Evolutionary conservation across 2,888 invertebrate species (phyloP).

Genomic region (Drosophila buzzatii): DNA sequence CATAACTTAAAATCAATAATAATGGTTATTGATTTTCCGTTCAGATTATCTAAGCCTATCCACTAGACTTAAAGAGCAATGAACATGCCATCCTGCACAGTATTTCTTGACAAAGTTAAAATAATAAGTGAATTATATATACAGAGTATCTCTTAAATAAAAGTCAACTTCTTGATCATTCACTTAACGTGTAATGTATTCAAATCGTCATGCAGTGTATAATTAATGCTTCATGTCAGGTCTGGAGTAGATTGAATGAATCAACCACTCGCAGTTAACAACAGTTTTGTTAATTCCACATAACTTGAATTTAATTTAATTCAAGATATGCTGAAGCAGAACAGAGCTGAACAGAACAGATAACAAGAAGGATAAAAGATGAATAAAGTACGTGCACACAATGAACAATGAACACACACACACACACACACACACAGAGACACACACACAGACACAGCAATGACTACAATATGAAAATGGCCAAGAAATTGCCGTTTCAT

Average conservation of each 20-base stretch:
- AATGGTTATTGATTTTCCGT: background rate
- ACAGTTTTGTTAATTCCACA: constrained; percentile 65
- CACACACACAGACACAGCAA: constrained; percentile 14
- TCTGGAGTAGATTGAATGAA: constrained; percentile 12
- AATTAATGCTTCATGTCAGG: constrained; percentile 1
- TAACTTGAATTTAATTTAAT: constrained; percentile 54
- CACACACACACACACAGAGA: constrained; percentile 1
- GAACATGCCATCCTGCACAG: background rate
- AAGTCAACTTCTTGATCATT: background rate
- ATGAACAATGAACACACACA: constrained; percentile 38
- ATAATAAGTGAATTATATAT: background rate
- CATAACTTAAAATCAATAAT: background rate
- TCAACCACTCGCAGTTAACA: constrained; percentile 42
- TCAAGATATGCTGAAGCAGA: constrained; percentile 18
- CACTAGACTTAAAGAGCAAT: background rate
- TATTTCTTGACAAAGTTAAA: background rate
- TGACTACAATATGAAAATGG: constrained; percentile 65
- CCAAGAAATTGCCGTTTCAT: constrained; percentile 64
- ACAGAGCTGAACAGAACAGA: constrained; percentile 12
- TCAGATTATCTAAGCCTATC: background rate
- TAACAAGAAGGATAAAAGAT: constrained; percentile 47
- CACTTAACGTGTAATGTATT: constrained; percentile 17
- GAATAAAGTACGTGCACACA: constrained; percentile 66
- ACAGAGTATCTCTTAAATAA: too few species aligned
- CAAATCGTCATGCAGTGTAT: constrained; percentile 37